Conservation (phyloP, 2,888 invertebrate species). For the Aphidoletes aphidimyza region DNA sequence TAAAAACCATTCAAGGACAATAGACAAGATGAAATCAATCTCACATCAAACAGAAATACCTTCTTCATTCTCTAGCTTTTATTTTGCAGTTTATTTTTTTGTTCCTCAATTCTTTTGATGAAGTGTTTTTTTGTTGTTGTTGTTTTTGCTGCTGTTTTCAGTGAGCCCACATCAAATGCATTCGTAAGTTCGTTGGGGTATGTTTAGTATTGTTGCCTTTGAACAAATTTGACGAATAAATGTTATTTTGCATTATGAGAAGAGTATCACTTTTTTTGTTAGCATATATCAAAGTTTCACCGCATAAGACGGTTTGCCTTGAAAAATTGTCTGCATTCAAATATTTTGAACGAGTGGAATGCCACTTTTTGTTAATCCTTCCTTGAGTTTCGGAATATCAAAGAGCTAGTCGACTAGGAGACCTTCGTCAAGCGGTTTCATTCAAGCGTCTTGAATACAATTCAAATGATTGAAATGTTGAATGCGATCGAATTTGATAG, state of each 20-base stretch:
- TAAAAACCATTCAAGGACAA: constrained; percentile 13
- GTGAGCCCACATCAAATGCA: constrained; percentile 6
- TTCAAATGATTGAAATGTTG: not conserved
- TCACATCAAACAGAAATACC: constrained; percentile 37
- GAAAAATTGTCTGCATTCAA: not conserved
- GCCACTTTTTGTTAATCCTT: not conserved
- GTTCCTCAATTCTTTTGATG: not conserved
- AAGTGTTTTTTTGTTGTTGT: not conserved
- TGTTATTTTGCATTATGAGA: not conserved
- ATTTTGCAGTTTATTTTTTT: too few species aligned
- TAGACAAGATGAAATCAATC: not conserved
- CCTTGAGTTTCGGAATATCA: constrained; percentile 26
- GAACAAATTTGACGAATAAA: not conserved
- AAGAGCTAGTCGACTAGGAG: not conserved
- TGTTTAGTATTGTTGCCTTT: not conserved
- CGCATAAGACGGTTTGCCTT: too few species aligned
- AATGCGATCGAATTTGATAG: not conserved
- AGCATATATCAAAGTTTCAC: not conserved
- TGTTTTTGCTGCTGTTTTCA: not conserved
- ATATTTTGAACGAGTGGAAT: not conserved
- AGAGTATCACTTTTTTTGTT: not conserved
- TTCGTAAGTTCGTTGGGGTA: too few species aligned
- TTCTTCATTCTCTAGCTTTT: too few species aligned
- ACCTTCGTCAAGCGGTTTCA: not conserved
- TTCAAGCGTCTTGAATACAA: not conserved